phyloP scores from a whole-genome alignment of 2,888 invertebrate genomes.

The Drosophila pegasa region DNA sequence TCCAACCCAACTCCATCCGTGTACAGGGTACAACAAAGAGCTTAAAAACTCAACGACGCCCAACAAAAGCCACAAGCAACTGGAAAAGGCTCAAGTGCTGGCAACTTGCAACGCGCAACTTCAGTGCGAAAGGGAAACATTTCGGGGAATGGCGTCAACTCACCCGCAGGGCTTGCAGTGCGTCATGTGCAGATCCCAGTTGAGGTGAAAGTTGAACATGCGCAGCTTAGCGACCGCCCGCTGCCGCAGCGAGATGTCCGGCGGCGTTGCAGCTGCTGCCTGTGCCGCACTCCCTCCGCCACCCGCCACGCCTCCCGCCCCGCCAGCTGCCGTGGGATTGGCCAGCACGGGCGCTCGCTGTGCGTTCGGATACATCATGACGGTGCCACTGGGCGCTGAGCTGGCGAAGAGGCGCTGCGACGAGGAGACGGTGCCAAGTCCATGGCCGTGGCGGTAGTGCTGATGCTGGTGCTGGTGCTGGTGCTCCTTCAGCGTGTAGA shows the following conservation, averaged over 20 bases:
- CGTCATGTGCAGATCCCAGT: slow-evolving; percentile 85
- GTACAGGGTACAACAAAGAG: slow-evolving; percentile 19
- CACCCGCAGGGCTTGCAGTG: slow-evolving; percentile 85
- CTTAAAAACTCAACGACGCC: slow-evolving; percentile 40
- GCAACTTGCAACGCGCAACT: slow-evolving; percentile 46
- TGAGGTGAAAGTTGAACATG: slow-evolving; percentile 85
- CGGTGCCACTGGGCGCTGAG: slow-evolving; percentile 83
- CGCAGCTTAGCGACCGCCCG: slow-evolving; percentile 85
- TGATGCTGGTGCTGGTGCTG: slow-evolving; percentile 70
- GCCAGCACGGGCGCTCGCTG: slow-evolving; percentile 45
- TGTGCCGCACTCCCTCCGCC: slow-evolving; percentile 14
- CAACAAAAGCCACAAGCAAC: slow-evolving; percentile 73
- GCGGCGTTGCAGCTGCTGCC: slow-evolving; percentile 59
- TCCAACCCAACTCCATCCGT: not conserved
- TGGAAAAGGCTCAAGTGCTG: slow-evolving; percentile 64
- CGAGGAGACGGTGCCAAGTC: slow-evolving; percentile 37
- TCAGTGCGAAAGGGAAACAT: slow-evolving; percentile 1
- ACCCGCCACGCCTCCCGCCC: not conserved
- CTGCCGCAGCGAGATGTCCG: slow-evolving; percentile 84
- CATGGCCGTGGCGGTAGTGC: slow-evolving; percentile 66
- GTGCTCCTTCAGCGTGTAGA: slow-evolving; percentile 81
- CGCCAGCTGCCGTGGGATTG: slow-evolving; percentile 1
- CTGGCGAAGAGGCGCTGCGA: slow-evolving; percentile 78
- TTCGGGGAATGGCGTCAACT: slow-evolving; percentile 60
- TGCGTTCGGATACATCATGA: slow-evolving; percentile 83